Evolutionary conservation across 2,797 vertebrate genomes (phyloP).

Genomic region (Danio choprae): DNA sequence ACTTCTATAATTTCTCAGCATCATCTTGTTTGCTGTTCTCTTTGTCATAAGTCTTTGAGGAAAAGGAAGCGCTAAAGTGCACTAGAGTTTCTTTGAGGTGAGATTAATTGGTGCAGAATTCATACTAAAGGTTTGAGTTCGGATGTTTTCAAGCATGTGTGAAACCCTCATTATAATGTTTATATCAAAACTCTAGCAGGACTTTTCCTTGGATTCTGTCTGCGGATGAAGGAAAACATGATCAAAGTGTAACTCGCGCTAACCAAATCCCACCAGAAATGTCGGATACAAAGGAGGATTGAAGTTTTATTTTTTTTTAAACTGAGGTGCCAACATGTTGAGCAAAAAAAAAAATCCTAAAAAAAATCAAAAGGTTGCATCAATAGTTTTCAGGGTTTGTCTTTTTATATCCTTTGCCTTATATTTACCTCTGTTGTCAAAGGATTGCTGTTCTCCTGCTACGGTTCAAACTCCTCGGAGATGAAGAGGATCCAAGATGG

Average conservation of each 20-base stretch:
- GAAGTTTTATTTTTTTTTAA: constrained; percentile 27
- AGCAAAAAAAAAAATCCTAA: constrained; percentile 20
- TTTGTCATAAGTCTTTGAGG: constrained; percentile 21
- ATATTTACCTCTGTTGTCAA: constrained; percentile 58
- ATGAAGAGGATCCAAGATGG: constrained; percentile 67
- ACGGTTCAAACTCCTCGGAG: constrained; percentile 58
- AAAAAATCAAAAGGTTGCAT: constrained; percentile 68
- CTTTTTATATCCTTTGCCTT: constrained; percentile 49
- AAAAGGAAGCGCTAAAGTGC: background rate
- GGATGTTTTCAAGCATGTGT: constrained; percentile 28
- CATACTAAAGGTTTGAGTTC: constrained; percentile 5
- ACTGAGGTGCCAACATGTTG: constrained; percentile 24
- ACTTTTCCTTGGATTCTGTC: constrained; percentile 42
- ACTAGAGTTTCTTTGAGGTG: constrained; percentile 38
- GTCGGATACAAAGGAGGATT: constrained; percentile 42
- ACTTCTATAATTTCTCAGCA: constrained; percentile 31
- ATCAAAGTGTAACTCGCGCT: constrained; percentile 57
- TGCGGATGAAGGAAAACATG: constrained; percentile 48
- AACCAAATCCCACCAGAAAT: constrained; percentile 37
- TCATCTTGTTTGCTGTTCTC: constrained; percentile 17
- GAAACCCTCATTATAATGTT: constrained; percentile 65
- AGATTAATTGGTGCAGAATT: constrained; percentile 33
- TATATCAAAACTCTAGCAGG: constrained; percentile 61
- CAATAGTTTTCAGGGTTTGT: constrained; percentile 67
- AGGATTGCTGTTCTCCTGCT: constrained; percentile 59